Evolutionary conservation across 2,113 vertebrate species (phyloP), one percentile per base, ranked within the genome.

Genomic region (Todiramphus saurophagus): DNA sequence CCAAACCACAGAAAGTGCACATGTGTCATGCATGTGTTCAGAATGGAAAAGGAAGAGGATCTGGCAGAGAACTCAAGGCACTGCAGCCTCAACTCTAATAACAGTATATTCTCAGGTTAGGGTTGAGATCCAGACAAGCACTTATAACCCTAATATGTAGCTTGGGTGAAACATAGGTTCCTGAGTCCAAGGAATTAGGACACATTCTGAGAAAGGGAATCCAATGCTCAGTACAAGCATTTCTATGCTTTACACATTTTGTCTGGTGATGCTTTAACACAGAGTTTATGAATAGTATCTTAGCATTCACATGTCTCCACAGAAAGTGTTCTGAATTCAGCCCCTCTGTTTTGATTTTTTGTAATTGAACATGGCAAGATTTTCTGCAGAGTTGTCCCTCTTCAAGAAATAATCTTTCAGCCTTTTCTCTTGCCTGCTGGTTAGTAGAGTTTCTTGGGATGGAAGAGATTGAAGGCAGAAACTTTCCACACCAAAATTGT

Each of bases 271-370:
- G 30, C 2, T 84, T 93, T 87, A 91, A 39, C 28, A 51, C 19
- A 60, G 55, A 77, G 16, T 75, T 94, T 89, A 73, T 79, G 60
- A 85, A 75, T 64, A 87, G 35, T 51, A 66, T 62, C 48, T 79
- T 35, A 88, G 6, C 35, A 30, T 39, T 78, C 67, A 73, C 33
- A 43, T 35, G 5, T 74, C 50, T 74, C 39, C 43, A 43, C 9
- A 55, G n/a, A 48, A 48, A 78, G 7, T 33, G 35, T 58, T 91
- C 74, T 82, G 66, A 84, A 75, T 67, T 84, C 33, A 87, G n/a
- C 15, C n/a, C 23, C 44, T 70, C 51, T 84, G 7, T 82, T 91
- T 68, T 68, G 43, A 39, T 64, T 93, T 89, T 46, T 67, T 8
- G 0, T 64, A 13, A 27, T 73, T 1, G 7, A 92, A 62, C 28